phyloP scores from a whole-genome alignment of 2,888 invertebrate species.

The Didymodactylos carnosus region DNA sequence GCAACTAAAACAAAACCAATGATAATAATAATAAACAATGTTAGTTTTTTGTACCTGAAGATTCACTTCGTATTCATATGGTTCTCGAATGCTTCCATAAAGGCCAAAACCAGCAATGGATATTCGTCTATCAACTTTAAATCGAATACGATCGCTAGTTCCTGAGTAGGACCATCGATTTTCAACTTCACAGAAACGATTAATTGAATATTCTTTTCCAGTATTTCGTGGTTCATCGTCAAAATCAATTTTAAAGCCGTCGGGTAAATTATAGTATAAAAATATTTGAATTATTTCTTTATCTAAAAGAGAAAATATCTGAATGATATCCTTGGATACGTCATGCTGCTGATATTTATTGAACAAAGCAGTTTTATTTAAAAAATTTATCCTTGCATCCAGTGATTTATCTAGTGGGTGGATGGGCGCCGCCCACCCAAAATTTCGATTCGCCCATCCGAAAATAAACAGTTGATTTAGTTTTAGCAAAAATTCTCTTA shows the following conservation, averaged over 20 bases:
- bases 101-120: slow-evolving; percentile 64
- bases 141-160: slow-evolving; percentile 57
- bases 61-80: slow-evolving; percentile 53
- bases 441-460: no score
- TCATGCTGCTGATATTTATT: no score
- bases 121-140: slow-evolving; percentile 57
- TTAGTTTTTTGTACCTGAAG: slow-evolving; percentile 38
- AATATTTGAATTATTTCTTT: slow-evolving; percentile 9
- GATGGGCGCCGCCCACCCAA: no score
- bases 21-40: background rate
- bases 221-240: slow-evolving; percentile 47
- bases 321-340: no score
- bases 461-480: no score
- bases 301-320: no score
- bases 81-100: slow-evolving; percentile 58
- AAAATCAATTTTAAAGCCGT: slow-evolving; percentile 31
- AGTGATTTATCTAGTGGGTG: no score
- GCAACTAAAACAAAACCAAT: slow-evolving; percentile 36
- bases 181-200: slow-evolving; percentile 54
- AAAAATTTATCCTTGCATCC: no score
- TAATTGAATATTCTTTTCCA: slow-evolving; percentile 54
- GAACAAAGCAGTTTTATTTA: no score
- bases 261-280: slow-evolving; percentile 1
- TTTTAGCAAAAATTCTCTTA: no score
- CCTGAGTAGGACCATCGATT: slow-evolving; percentile 66